Evolutionary conservation across 1,140 invertebrate genomes (phyloP), one percentile per base, ranked within the genome.

Genomic region (Xylocopa sonorina): DNA sequence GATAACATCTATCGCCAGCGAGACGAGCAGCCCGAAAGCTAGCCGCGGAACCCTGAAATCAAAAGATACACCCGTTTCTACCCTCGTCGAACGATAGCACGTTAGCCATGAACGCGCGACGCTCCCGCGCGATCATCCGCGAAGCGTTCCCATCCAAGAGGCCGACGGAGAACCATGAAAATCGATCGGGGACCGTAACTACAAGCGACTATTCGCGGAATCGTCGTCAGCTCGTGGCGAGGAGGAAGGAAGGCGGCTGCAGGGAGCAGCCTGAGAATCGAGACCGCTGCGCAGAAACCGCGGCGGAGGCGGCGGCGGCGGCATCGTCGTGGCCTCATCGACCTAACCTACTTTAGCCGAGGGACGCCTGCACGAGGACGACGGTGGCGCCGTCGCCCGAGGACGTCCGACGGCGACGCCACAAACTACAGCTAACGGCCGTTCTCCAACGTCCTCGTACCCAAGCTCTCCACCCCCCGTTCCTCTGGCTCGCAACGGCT

Each of bases 291-390:
- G 88, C 89, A 90, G 87, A 90, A 88, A 88, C 80, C 81, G 60
- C 79, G 88, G 46, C 60, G 29, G 38, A n/a, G 41, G 68, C 24
- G 68, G 48, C 48, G 51, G 34, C 34, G 68, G 64, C 78, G 72
- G 79, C 80, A 84, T 83, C 84, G 85, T 87, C 80, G 88, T 89
- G 85, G 89, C 81, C 88, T 89, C 89, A 89, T 91, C 90, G 90
- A 90, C 90, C 89, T 90, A 90, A 90, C 89, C 90, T 89, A 90
- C 89, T 90, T 90, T 80, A 81, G 66, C 64, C 67, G 84, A 84
- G 84, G 80, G 83, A 88, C 82, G 81, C 82, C 78, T 58, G 83
- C 81, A 81, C 87, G 85, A 82, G 79, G 82, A 67, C 76, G 85
- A 85, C 72, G 46, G 69, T 81, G 79, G 82, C 84, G 86, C 84